A percentile compares a stretch with the other conserved stretches of the same genome.
phyloP scores from a whole-genome alignment of 1,140 invertebrate genomes.

The Anastrepha ludens region DNA sequence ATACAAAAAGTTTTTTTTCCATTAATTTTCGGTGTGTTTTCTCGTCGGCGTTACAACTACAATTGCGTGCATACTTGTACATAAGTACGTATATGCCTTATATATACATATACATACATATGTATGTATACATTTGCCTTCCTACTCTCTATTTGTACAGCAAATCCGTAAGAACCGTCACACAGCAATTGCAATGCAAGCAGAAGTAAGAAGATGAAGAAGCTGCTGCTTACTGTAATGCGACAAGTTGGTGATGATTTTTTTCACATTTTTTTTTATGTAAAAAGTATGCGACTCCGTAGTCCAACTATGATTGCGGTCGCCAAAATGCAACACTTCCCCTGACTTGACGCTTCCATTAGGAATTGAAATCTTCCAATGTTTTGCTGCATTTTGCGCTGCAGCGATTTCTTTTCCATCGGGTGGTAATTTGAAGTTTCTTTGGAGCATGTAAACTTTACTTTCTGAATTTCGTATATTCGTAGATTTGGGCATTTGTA shows the following conservation, averaged over 20 bases:
- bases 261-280: not conserved
- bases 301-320: not conserved
- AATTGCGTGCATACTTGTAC: not conserved
- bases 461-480: not conserved
- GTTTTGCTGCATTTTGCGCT: not conserved
- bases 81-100: not conserved
- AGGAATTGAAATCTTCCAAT: conserved; percentile 2
- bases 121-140: not conserved
- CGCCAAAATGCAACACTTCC: conserved; percentile 12
- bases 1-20: conserved; percentile 55
- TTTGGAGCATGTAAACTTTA: conserved; percentile 8
- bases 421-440: not conserved
- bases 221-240: conserved; percentile 3
- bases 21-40: conserved; percentile 52
- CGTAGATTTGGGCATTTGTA: not conserved
- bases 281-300: not conserved
- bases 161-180: not conserved
- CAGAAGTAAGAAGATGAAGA: not conserved
- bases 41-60: not conserved
- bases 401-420: not conserved
- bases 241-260: conserved; percentile 10
- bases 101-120: not conserved
- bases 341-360: not conserved
- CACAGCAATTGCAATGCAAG: conserved; percentile 2
- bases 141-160: not conserved